Percentiles rank a stretch among this genome's conserved stretches.
phyloP scores from a whole-genome alignment of 2,888 invertebrate species.

The Nipponacmea schrenckii region DNA sequence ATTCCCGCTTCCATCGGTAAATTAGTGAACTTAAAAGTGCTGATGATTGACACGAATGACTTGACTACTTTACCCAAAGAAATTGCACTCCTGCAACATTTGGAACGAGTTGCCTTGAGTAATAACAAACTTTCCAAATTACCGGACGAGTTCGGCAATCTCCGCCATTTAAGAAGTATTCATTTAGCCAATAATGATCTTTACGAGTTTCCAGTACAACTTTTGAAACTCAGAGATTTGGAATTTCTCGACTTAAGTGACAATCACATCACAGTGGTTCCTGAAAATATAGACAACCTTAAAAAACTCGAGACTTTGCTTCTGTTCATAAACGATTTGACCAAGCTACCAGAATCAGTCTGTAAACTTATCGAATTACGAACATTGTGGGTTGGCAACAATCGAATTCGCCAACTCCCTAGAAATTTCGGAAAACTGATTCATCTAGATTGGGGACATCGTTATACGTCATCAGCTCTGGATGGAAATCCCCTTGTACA shows the following conservation, averaged over 20 bases:
- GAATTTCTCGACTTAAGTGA: slow-evolving; percentile 67
- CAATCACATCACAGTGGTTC: slow-evolving; percentile 56
- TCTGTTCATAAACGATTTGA: slow-evolving; percentile 64
- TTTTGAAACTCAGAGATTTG: slow-evolving; percentile 59
- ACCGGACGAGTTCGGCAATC: slow-evolving; percentile 54
- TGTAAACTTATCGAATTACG: slow-evolving; percentile 64
- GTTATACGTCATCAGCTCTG: slow-evolving; percentile 58
- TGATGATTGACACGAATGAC: slow-evolving; percentile 66
- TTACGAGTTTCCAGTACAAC: slow-evolving; percentile 54
- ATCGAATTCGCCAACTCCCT: slow-evolving; percentile 61
- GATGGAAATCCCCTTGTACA: slow-evolving; percentile 63
- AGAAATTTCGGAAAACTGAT: slow-evolving; percentile 57
- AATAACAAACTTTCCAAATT: slow-evolving; percentile 60
- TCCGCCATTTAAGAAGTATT: slow-evolving; percentile 58
- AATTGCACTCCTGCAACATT: slow-evolving; percentile 53
- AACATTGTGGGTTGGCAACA: slow-evolving; percentile 68
- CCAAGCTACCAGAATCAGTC: slow-evolving; percentile 59
- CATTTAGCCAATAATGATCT: slow-evolving; percentile 68
- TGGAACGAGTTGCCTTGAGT: slow-evolving; percentile 65
- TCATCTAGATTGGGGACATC: slow-evolving; percentile 61
- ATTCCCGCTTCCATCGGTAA: slow-evolving; percentile 60
- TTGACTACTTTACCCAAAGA: slow-evolving; percentile 58
- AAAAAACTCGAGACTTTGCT: slow-evolving; percentile 62
- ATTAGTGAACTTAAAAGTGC: slow-evolving; percentile 59
- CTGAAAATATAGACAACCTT: slow-evolving; percentile 60